These are phyloP conservation scores for Lateolabrax maculatus DNA, from an alignment of 2,797 vertebrate species.

Conservation along the genomic window DNA sequence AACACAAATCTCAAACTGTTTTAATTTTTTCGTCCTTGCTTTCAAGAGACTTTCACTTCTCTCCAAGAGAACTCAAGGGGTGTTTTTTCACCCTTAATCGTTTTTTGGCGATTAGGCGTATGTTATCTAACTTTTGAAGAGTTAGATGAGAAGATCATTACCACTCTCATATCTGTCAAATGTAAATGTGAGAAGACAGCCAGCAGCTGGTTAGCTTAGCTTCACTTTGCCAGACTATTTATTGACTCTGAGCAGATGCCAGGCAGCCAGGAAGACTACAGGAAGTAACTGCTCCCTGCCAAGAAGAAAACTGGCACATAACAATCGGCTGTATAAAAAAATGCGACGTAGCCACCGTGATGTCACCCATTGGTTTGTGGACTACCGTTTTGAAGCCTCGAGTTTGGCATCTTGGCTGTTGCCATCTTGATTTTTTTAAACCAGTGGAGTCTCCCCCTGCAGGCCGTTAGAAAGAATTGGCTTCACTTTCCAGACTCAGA, in stretches of 20 bases:
- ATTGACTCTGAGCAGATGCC: neutral
- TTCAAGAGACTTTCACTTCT: constrained; percentile 4
- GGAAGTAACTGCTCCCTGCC: neutral
- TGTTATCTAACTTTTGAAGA: neutral
- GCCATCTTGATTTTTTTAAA: too few species aligned
- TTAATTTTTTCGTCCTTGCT: neutral
- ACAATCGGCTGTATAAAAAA: too few species aligned
- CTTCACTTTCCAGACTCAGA: too few species aligned
- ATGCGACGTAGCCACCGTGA: too few species aligned
- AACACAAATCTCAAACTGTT: neutral
- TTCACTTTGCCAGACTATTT: neutral
- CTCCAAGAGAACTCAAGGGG: neutral
- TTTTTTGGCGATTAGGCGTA: too few species aligned
- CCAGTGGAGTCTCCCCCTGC: too few species aligned
- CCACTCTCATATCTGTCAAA: neutral
- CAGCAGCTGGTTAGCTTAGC: neutral
- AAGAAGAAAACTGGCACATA: neutral
- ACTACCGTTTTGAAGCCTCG: too few species aligned
- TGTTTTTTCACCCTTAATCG: too few species aligned
- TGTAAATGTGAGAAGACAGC: neutral
- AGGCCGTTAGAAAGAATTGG: too few species aligned
- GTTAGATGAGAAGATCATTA: neutral
- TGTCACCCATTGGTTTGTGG: too few species aligned
- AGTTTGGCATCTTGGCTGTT: too few species aligned
- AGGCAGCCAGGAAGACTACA: neutral